Evolutionary conservation across 2,797 vertebrate genomes (phyloP).

Genomic region (Poecilia gillii): DNA sequence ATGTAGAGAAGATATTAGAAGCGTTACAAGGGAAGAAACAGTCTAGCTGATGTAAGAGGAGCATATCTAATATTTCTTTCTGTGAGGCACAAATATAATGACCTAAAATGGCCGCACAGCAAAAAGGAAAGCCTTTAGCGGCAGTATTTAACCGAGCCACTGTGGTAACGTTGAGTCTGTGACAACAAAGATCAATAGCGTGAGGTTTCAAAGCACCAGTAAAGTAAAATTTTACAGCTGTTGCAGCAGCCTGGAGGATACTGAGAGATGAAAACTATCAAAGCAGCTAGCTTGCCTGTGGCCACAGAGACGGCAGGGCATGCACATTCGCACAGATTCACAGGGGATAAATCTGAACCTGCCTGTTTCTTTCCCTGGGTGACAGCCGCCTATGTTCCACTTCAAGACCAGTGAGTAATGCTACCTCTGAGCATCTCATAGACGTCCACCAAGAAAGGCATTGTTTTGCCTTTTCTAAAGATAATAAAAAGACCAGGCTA

Average conservation of each 20-base stretch:
- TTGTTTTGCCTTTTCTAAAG: slow-evolving; percentile 52
- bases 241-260: slow-evolving; percentile 71
- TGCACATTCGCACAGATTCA: slow-evolving; percentile 36
- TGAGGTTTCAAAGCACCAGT: slow-evolving; percentile 69
- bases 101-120: slow-evolving; percentile 70
- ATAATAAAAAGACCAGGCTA: slow-evolving; percentile 49
- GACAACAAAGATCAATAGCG: slow-evolving; percentile 78
- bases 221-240: slow-evolving; percentile 78
- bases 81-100: slow-evolving; percentile 54
- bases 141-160: slow-evolving; percentile 75
- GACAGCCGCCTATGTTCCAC: slow-evolving; percentile 62
- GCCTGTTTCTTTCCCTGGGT: slow-evolving; percentile 72
- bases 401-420: slow-evolving; percentile 73
- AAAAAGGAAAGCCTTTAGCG: slow-evolving; percentile 65
- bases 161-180: slow-evolving; percentile 64
- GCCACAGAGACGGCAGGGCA: slow-evolving; percentile 51
- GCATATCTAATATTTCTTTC: slow-evolving; percentile 65
- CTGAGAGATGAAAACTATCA: slow-evolving; percentile 71
- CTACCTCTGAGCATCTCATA: slow-evolving; percentile 59
- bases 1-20: slow-evolving; percentile 11
- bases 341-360: slow-evolving; percentile 69
- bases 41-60: slow-evolving; percentile 46
- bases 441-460: slow-evolving; percentile 62
- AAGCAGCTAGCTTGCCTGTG: slow-evolving; percentile 65
- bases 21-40: slow-evolving; percentile 31